phyloP scores from a whole-genome alignment of 1,140 invertebrate genomes.

The Pseudoatta argentina region DNA sequence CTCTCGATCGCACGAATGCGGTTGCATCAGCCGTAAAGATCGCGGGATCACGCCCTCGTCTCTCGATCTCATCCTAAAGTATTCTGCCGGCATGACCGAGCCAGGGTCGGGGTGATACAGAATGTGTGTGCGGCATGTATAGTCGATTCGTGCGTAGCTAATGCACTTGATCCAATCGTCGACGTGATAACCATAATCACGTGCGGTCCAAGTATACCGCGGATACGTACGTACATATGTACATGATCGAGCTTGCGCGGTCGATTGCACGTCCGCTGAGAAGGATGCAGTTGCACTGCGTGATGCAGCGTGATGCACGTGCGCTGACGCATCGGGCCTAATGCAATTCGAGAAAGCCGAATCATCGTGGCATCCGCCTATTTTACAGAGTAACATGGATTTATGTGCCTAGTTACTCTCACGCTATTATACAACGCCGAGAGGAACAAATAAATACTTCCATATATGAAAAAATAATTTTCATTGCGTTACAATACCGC shows the following conservation, averaged over 20 bases:
- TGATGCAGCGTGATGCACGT: conserved; percentile 58
- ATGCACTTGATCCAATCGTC: conserved; percentile 79
- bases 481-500: not conserved
- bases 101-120: conserved; percentile 71
- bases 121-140: conserved; percentile 68
- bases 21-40: conserved; percentile 48
- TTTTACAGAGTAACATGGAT: conserved; percentile 43
- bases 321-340: conserved; percentile 44
- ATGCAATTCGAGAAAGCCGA: conserved; percentile 53
- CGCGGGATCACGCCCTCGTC: conserved; percentile 56
- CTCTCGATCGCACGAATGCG: conserved; percentile 51
- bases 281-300: conserved; percentile 38
- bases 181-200: conserved; percentile 79
- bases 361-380: conserved; percentile 38
- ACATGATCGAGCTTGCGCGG: conserved; percentile 30
- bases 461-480: not conserved
- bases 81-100: conserved; percentile 34
- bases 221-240: conserved; percentile 28
- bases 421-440: not conserved
- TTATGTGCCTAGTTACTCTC: conserved; percentile 39
- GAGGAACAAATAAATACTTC: conserved; percentile 8
- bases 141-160: conserved; percentile 78
- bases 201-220: conserved; percentile 63
- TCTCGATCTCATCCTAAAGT: conserved; percentile 65
- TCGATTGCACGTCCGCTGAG: conserved; percentile 41